Evolutionary conservation across 1,140 invertebrate genomes (phyloP), one percentile per base, ranked within the genome.

Genomic region (Cataglyphis hispanica): DNA sequence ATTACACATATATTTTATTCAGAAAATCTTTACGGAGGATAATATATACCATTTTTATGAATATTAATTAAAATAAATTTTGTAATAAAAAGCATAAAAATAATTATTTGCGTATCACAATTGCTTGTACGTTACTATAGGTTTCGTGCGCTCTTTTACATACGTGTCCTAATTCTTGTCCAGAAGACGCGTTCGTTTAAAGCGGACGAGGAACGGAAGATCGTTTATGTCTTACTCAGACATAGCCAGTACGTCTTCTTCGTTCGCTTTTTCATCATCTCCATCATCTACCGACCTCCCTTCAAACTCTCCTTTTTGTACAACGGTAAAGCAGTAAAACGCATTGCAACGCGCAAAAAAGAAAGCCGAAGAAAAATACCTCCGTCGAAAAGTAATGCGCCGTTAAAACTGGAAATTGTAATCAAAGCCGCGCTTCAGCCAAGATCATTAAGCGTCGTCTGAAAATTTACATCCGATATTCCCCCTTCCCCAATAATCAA

Each of bases 201-300:
- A 86, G 13, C 37, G 27, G 7, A 76, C 70, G 64, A 72, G 77
- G 58, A 84, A 80, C 86, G 77, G 46, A 58, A 76, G 67, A 72
- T 66, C 87, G 61, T 89, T 89, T 89, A 88, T 75, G 87, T 89
- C 87, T 89, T 88, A 89, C 87, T 89, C 61, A 61, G 76, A 46
- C 84, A 86, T 72, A 78, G 84, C 84, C 76, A 27, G 50, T 72
- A 83, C 67, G 69, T 88, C 87, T 88, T 81, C 83, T 89, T 89
- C 87, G 87, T 88, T 89, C 85, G 78, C 84, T 89, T 88, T 87
- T 89, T 89, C 87, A 89, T 89, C 87, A 88, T 85, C 87, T 89
- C 83, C 87, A 86, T 89, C 87, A 86, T 88, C 87, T 37, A 86
- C 83, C 63, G 86, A 66, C 80, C 70, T 37, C 66, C 37, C 46